These are phyloP conservation scores for Hestina assimilis DNA, from an alignment of 1,140 invertebrate species.

Conservation along the genomic window DNA sequence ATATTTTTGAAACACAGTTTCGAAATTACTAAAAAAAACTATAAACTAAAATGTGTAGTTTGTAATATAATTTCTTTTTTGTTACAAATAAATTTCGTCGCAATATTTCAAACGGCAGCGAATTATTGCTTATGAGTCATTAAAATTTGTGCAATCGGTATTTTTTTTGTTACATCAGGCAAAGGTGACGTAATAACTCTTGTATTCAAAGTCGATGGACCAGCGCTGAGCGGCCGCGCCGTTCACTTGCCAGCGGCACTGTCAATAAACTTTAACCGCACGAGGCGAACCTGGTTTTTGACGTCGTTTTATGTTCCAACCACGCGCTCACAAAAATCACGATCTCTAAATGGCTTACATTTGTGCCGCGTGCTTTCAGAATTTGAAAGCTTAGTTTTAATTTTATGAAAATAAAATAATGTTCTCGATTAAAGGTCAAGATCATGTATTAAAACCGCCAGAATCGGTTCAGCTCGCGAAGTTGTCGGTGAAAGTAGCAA, in stretches of 20 bases:
- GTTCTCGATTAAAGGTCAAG: conserved; percentile 44
- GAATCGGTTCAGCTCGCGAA: conserved; percentile 49
- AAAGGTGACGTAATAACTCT: conserved; percentile 60
- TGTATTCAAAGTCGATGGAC: conserved; percentile 43
- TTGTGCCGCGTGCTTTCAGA: conserved; percentile 8
- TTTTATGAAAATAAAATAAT: conserved; percentile 7
- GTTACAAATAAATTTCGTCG: not conserved
- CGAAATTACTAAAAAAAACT: no score
- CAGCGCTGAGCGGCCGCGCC: conserved; percentile 43
- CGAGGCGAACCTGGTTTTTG: conserved; percentile 57
- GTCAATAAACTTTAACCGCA: conserved; percentile 72
- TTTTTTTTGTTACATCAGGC: conserved; percentile 55
- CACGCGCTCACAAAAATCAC: conserved; percentile 20
- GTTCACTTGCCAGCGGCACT: conserved; percentile 57
- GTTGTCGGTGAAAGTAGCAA: conserved; percentile 72
- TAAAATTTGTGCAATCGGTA: conserved; percentile 45
- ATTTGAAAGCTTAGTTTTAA: conserved; percentile 24
- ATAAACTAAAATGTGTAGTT: not conserved
- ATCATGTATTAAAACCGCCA: conserved; percentile 50
- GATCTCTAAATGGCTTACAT: conserved; percentile 6
- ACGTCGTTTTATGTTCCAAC: conserved; percentile 46
- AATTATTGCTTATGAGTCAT: conserved; percentile 37
- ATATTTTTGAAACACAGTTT: no score
- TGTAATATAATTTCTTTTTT: not conserved
- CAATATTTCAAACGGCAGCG: conserved; percentile 1